Evolutionary conservation across 2,113 vertebrate species (phyloP).

Genomic region (Irena cyanogastra): DNA sequence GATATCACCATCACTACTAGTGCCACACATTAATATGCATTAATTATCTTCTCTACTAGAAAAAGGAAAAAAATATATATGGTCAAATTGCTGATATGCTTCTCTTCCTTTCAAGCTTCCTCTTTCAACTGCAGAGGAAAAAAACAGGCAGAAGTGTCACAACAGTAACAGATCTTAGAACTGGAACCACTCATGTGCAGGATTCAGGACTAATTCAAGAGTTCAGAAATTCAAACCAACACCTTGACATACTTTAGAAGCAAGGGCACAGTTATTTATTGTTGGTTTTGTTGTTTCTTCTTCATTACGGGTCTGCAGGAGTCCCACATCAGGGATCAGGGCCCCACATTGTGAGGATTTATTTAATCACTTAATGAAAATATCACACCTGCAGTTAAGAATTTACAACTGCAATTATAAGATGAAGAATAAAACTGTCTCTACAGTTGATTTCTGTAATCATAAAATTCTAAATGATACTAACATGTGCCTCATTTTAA

Average conservation of each 20-base stretch:
- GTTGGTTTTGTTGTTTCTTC: neutral
- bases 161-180: neutral
- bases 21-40: neutral
- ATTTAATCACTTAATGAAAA: slow-evolving; percentile 29
- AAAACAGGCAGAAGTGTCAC: neutral
- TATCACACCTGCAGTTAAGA: neutral
- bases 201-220: neutral
- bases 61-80: neutral
- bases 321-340: neutral
- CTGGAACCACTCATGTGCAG: neutral
- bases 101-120: neutral
- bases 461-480: neutral
- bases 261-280: neutral
- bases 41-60: neutral
- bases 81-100: neutral
- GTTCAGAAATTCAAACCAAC: neutral
- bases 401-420: neutral
- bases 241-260: neutral
- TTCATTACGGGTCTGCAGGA: neutral
- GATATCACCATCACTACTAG: neutral
- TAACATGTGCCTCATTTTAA: neutral
- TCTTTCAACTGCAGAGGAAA: neutral
- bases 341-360: neutral
- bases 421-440: slow-evolving; percentile 28
- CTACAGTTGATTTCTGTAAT: neutral